Base-by-base conservation (phyloP, 1,140 invertebrate genomes). In the Bombus vancouverensis region DNA sequence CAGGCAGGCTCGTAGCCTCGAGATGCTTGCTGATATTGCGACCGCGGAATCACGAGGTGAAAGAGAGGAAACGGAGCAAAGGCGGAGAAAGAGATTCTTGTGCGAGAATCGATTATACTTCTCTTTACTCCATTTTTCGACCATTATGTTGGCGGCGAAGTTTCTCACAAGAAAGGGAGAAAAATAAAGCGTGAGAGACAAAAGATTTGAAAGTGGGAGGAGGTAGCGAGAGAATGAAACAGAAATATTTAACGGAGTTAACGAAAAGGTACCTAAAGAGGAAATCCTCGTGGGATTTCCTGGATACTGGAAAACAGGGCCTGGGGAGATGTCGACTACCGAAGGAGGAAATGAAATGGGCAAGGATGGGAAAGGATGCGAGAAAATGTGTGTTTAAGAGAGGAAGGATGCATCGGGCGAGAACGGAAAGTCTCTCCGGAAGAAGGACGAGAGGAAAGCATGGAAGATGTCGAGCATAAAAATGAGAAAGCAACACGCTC, bases 231-330 rank as follows among this genome's bases (percentile, higher is more conserved):
- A 62, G n/a, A 18, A 15, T 5, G 62, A n/a, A 66, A 75, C 42
- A 79, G 77, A 72, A 80, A 85, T 72, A 85, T 28, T 72, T 82
- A 84, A 81, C 72, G 83, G 83, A 91, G 85, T 90, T 89, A 91
- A 90, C 78, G 70, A 91, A 88, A 81, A 87, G 81, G 84, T 82
- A 86, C 47, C 86, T 57, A 75, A 88, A 77, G 76, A 73, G 74
- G n/a, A 78, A 88, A 83, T 91, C 86, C 86, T 89, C 68, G 59
- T 66, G 82, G 89, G 90, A 88, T 89, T 87, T 74, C 74, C 78
- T 42, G 25, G 39, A 57, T 72, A 28, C 18, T 18, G 18, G 15
- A 39, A 10, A 65, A 39, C 28, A 68, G n/a, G 15, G 15, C 65
- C 28, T 47, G 59, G 65, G 34, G 82, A n/a, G 71, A 66, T 66